phyloP scores from a whole-genome alignment of 2,888 invertebrate species.

The Cactoblastis cactorum region DNA sequence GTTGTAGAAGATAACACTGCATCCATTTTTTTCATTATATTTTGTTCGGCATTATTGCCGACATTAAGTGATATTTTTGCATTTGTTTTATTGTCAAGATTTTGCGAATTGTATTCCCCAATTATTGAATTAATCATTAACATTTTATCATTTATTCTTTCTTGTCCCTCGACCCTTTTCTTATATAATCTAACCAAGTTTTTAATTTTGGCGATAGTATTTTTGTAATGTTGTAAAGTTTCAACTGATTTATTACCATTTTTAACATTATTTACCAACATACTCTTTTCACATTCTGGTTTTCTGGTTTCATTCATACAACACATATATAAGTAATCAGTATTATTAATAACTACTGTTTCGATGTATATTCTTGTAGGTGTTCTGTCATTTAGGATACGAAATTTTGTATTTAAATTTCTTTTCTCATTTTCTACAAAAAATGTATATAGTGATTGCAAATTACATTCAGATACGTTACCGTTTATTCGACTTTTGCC shows the following conservation, averaged over 20 bases:
- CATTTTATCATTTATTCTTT: slow-evolving; percentile 17
- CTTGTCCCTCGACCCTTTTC: slow-evolving; percentile 21
- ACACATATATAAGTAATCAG: slow-evolving; percentile 41
- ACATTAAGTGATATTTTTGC: not conserved
- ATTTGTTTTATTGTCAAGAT: not conserved
- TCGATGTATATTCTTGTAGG: slow-evolving; percentile 57
- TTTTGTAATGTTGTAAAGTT: slow-evolving; percentile 26
- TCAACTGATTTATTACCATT: not conserved
- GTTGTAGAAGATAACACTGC: not conserved
- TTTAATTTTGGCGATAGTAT: slow-evolving; percentile 42
- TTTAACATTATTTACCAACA: slow-evolving; percentile 9
- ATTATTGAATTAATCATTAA: slow-evolving; percentile 20
- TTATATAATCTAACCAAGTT: slow-evolving; percentile 39
- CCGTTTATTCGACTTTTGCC: slow-evolving; percentile 20
- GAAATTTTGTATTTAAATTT: slow-evolving; percentile 47
- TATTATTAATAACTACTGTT: slow-evolving; percentile 33
- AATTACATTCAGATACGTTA: slow-evolving; percentile 36
- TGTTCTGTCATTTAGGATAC: slow-evolving; percentile 41
- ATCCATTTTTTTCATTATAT: slow-evolving; percentile 7
- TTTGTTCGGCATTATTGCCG: not conserved
- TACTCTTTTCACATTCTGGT: slow-evolving; percentile 25
- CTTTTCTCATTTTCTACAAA: slow-evolving; percentile 41
- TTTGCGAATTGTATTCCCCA: not conserved
- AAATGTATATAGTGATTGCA: slow-evolving; percentile 51
- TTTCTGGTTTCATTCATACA: slow-evolving; percentile 30